phyloP scores from a whole-genome alignment of 92 coral and sea anemone species.

The Umimayanthus kanabou region DNA sequence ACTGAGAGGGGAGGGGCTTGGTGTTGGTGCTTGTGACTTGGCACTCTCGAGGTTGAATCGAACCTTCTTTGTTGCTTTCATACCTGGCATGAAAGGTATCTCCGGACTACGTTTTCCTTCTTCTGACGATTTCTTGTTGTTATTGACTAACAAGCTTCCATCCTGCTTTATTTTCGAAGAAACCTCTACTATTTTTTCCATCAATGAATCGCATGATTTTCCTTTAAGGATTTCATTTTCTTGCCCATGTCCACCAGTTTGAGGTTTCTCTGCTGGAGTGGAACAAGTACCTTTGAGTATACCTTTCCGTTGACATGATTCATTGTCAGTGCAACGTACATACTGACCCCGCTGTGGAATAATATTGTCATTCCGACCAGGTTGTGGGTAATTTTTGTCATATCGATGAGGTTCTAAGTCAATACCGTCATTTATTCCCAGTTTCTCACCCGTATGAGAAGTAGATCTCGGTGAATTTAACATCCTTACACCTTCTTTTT shows the following conservation, averaged over 20 bases:
- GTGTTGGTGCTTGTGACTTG: background rate
- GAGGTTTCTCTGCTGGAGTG: background rate
- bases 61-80: conserved; percentile 25
- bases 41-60: conserved; percentile 35
- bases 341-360: background rate
- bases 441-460: background rate
- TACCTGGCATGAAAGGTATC: background rate
- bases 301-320: background rate
- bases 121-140: background rate
- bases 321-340: background rate
- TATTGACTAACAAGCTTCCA: background rate
- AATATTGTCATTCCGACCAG: background rate
- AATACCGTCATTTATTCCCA: background rate
- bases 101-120: background rate
- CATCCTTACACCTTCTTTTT: background rate
- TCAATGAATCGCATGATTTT: background rate
- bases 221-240: background rate
- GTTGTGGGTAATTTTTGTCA: background rate
- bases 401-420: background rate
- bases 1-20: background rate
- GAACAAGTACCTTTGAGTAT: conserved; percentile 20
- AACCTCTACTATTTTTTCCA: background rate
- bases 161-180: background rate
- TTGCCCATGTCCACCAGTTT: background rate
- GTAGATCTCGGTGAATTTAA: background rate